Conservation (phyloP, 1,140 invertebrate species). For the Eumaeus atala region DNA sequence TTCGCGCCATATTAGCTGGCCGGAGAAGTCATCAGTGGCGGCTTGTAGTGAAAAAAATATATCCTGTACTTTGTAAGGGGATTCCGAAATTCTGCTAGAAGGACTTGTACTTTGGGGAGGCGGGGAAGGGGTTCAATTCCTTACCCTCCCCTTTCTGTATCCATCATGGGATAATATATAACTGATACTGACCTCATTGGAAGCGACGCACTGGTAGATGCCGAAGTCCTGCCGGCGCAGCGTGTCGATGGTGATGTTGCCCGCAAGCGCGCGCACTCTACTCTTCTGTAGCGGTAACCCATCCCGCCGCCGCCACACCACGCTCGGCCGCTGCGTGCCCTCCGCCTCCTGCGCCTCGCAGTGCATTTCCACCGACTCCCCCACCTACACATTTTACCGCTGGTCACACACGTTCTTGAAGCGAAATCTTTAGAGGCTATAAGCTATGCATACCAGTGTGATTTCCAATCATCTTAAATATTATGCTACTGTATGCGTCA, state of each 20-base stretch:
- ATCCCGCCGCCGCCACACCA: slow-evolving; percentile 93
- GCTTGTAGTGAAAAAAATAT: too few relatives aligned
- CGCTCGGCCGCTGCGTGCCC: slow-evolving; percentile 91
- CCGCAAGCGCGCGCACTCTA: slow-evolving; percentile 83
- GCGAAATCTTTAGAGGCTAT: too few relatives aligned
- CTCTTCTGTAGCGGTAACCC: slow-evolving; percentile 86
- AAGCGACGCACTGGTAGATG: slow-evolving; percentile 94
- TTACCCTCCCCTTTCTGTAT: too few relatives aligned
- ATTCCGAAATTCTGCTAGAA: too few relatives aligned
- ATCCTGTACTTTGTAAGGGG: too few relatives aligned
- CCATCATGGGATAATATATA: too few relatives aligned
- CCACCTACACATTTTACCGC: slow-evolving; percentile 69
- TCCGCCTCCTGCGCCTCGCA: slow-evolving; percentile 93
- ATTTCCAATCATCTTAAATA: background rate
- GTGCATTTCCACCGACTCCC: slow-evolving; percentile 93
- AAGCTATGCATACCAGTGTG: background rate
- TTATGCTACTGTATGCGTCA: too few relatives aligned
- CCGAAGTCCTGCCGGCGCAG: slow-evolving; percentile 93
- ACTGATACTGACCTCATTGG: slow-evolving; percentile 82
- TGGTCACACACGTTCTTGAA: too few relatives aligned
- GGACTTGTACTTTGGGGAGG: too few relatives aligned
- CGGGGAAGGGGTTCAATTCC: too few relatives aligned
- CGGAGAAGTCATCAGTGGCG: too few relatives aligned
- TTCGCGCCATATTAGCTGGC: too few relatives aligned
- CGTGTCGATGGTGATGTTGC: slow-evolving; percentile 93